phyloP scores from a whole-genome alignment of 1,140 invertebrate genomes.

The Calliphora vicina region DNA sequence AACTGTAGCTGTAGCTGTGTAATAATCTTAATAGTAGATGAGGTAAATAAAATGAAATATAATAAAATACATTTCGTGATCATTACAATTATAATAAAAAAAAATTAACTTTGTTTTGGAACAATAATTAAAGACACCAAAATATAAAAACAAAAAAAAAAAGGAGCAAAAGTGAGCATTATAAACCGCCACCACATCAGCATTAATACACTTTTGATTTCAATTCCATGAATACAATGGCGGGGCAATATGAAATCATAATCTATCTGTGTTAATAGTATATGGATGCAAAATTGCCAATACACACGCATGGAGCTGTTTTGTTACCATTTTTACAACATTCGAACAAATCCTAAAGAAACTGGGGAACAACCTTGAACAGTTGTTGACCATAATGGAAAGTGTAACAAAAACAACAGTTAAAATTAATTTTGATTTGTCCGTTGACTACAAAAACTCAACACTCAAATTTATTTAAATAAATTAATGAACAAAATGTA shows the following conservation, averaged over 20 bases:
- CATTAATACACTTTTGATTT: slow-evolving; percentile 34
- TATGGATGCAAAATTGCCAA: slow-evolving; percentile 12
- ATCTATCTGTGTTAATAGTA: slow-evolving; percentile 13
- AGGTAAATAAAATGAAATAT: background rate
- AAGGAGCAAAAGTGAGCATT: background rate
- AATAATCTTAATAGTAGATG: background rate
- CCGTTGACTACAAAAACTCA: background rate
- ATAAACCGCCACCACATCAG: background rate
- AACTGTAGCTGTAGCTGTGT: background rate
- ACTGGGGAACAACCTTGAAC: background rate
- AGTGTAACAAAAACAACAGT: background rate
- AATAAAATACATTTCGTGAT: slow-evolving; percentile 9
- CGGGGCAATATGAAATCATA: background rate
- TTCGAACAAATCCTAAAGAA: background rate
- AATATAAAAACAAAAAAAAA: background rate
- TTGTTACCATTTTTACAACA: background rate
- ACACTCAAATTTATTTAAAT: background rate
- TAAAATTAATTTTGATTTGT: background rate
- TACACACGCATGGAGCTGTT: slow-evolving; percentile 6
- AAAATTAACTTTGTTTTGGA: background rate
- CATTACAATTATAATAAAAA: slow-evolving; percentile 27
- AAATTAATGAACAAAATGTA: background rate
- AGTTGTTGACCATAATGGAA: background rate
- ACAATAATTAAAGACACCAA: slow-evolving; percentile 9
- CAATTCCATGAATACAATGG: slow-evolving; percentile 1